Conservation (phyloP, 2,888 invertebrate species). For the Lomographa bimaculata region DNA sequence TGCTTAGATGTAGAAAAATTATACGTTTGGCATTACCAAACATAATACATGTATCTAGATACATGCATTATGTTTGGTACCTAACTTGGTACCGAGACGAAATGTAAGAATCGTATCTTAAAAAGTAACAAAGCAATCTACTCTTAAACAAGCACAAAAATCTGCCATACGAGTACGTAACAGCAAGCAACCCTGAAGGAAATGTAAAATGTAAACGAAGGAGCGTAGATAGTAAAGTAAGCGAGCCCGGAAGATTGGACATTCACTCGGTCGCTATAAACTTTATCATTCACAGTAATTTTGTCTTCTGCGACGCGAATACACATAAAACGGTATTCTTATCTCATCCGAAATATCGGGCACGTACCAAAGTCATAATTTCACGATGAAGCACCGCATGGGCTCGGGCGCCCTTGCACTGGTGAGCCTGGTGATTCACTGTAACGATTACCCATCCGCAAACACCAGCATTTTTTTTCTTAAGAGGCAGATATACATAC, state of each 20-base stretch:
- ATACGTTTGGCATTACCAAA: too few relatives aligned
- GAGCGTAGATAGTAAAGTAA: slow-evolving; percentile 25
- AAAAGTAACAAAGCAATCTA: slow-evolving; percentile 7
- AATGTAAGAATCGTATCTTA: too few relatives aligned
- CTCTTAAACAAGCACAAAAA: slow-evolving; percentile 13
- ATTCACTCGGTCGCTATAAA: slow-evolving; percentile 35
- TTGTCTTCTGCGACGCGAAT: slow-evolving; percentile 59
- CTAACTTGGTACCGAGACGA: too few relatives aligned
- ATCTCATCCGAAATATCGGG: slow-evolving; percentile 74
- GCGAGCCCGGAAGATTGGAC: slow-evolving; percentile 36
- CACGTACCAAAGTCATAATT: slow-evolving; percentile 78
- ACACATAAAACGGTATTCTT: slow-evolving; percentile 69
- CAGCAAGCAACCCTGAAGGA: slow-evolving; percentile 19
- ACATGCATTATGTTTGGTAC: too few relatives aligned
- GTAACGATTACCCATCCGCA: slow-evolving; percentile 57
- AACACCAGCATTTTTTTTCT: slow-evolving; percentile 42
- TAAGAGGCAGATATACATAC: too few relatives aligned
- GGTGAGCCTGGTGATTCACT: slow-evolving; percentile 65
- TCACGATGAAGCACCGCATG: slow-evolving; percentile 72
- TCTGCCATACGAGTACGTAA: slow-evolving; percentile 8
- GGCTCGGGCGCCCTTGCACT: slow-evolving; percentile 63
- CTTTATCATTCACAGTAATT: slow-evolving; percentile 55
- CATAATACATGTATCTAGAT: too few relatives aligned
- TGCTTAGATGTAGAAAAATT: too few relatives aligned
- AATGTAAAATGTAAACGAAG: slow-evolving; percentile 26